Conservation (phyloP, 1,140 invertebrate species). For the Drosophila nikananu region DNA sequence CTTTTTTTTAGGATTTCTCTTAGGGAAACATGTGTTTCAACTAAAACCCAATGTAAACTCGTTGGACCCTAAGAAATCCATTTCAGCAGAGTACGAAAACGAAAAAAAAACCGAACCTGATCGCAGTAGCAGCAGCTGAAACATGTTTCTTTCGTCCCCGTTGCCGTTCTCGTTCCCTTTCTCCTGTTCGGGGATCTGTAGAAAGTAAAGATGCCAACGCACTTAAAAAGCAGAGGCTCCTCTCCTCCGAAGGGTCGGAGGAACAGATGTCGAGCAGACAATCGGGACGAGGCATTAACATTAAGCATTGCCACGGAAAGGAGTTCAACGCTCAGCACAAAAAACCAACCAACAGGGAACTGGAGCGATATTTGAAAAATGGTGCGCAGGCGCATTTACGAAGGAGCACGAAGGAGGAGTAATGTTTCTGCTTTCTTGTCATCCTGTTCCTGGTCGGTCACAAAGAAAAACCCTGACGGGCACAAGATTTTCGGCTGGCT, state of each 20-base stretch:
- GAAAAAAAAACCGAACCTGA: conserved; percentile 59
- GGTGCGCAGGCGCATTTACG: conserved; percentile 62
- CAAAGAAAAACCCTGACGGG: conserved; percentile 59
- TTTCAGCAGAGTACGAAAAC: conserved; percentile 34
- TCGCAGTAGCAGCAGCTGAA: conserved; percentile 72
- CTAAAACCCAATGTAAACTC: conserved; percentile 54
- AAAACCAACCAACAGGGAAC: conserved; percentile 34
- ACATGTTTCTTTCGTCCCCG: conserved; percentile 65
- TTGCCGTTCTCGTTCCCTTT: conserved; percentile 2
- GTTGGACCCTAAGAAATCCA: conserved; percentile 50
- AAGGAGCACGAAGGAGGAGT: conserved; percentile 3
- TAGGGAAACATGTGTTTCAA: conserved; percentile 71
- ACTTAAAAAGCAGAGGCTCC: conserved; percentile 49
- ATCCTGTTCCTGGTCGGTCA: conserved; percentile 44
- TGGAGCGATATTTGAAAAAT: conserved; percentile 72
- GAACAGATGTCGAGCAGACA: conserved; percentile 80
- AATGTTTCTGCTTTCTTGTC: conserved; percentile 35
- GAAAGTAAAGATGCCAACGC: conserved; percentile 79
- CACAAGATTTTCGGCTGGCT: conserved; percentile 39
- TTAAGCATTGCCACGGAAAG: conserved; percentile 54
- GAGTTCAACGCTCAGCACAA: conserved; percentile 59
- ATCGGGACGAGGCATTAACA: conserved; percentile 52
- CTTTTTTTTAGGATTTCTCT: conserved; percentile 14
- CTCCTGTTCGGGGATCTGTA: conserved; percentile 34
- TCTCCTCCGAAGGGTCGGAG: conserved; percentile 50